These are phyloP conservation scores for Luehdorfia chinensis DNA, from an alignment of 1,140 invertebrate species.

Conservation along the genomic window DNA sequence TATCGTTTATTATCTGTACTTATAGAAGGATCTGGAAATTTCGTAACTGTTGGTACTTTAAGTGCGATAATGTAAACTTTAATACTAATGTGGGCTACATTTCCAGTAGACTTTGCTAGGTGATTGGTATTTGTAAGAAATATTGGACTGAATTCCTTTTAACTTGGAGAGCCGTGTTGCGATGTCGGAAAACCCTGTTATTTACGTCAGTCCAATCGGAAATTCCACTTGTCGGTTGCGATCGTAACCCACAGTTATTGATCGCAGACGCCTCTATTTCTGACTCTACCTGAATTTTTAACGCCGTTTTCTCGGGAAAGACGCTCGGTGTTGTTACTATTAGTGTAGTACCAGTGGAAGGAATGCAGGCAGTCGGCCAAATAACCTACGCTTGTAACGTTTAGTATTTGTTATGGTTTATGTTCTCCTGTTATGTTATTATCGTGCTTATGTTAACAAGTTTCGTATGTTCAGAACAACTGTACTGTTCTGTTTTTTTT, in stretches of 20 bases:
- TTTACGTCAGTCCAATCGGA: slow-evolving; percentile 5
- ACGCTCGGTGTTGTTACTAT: slow-evolving; percentile 16
- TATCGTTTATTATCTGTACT: no score
- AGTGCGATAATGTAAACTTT: no score
- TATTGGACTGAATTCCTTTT: no score
- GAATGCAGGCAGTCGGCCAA: slow-evolving; percentile 58
- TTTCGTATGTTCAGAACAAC: no score
- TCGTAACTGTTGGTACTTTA: no score
- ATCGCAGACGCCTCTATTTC: slow-evolving; percentile 35
- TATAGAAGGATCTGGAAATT: no score
- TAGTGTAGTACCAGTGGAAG: neutral
- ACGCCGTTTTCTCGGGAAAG: slow-evolving; percentile 40
- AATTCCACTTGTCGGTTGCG: no score
- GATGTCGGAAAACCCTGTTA: neutral
- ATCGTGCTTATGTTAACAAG: no score
- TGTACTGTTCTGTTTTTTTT: no score
- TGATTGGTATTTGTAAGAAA: no score
- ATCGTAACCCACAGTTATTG: slow-evolving; percentile 11
- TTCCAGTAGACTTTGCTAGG: no score
- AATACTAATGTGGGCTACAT: no score
- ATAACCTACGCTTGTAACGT: slow-evolving; percentile 39
- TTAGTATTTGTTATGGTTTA: slow-evolving; percentile 18
- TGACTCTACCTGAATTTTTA: slow-evolving; percentile 51
- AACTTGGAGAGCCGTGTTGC: neutral
- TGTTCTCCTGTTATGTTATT: slow-evolving; percentile 31